phyloP scores from a whole-genome alignment of 37 sponge, comb jelly and placozoan species.

The Halisarca cf. caerulea region DNA sequence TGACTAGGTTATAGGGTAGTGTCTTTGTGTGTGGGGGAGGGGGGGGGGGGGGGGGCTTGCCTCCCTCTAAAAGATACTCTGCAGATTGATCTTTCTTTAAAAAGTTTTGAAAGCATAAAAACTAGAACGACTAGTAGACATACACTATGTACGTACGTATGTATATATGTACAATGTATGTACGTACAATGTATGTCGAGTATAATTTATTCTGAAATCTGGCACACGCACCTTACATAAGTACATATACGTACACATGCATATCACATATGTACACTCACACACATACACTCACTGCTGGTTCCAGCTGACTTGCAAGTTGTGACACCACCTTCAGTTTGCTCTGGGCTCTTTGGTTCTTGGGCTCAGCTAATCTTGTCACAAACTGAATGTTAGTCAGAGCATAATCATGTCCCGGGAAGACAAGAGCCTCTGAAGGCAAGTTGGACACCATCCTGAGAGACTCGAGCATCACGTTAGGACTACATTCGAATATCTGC shows the following conservation, averaged over 20 bases:
- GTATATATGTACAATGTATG: too few species aligned
- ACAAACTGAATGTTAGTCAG: slow-evolving; percentile 54
- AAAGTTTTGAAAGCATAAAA: too few species aligned
- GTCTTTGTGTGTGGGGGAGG: too few species aligned
- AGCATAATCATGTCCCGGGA: slow-evolving; percentile 81
- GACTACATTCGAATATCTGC: slow-evolving; percentile 61
- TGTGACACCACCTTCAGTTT: neutral
- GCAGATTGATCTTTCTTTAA: too few species aligned
- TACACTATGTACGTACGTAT: too few species aligned
- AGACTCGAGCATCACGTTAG: slow-evolving; percentile 56
- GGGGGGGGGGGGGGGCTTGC: too few species aligned
- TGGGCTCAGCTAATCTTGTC: slow-evolving; percentile 23
- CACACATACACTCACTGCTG: slow-evolving; percentile 14
- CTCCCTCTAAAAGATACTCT: too few species aligned
- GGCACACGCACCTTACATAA: neutral
- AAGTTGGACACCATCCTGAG: slow-evolving; percentile 27
- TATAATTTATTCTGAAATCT: neutral
- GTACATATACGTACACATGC: neutral
- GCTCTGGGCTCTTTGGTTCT: slow-evolving; percentile 34
- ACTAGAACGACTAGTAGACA: too few species aligned
- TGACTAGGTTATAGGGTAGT: too few species aligned
- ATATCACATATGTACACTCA: neutral
- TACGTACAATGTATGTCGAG: too few species aligned
- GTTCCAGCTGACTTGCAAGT: neutral
- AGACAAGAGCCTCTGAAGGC: slow-evolving; percentile 41